Percentiles rank a stretch among this genome's conserved stretches.
These are phyloP conservation scores for Ecdyonurus torrentis DNA, from an alignment of 2,888 invertebrate genomes.

Conservation along the genomic window DNA sequence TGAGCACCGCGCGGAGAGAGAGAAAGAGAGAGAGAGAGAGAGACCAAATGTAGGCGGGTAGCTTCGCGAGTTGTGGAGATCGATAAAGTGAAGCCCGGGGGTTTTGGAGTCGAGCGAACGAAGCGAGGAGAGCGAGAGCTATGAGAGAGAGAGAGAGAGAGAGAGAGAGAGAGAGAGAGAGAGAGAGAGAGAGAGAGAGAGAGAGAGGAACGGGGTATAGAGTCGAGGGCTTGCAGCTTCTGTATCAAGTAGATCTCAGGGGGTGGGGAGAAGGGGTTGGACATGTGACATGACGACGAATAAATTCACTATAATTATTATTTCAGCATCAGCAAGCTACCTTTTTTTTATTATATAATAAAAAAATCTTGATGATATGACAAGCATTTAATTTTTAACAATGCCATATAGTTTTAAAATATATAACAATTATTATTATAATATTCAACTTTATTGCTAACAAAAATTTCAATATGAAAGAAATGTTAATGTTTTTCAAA, in stretches of 20 bases:
- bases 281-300: neutral
- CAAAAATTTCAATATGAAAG: no score
- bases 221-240: slow-evolving; percentile 1
- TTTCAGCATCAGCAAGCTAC: neutral
- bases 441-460: no score
- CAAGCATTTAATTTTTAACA: neutral
- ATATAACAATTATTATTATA: no score
- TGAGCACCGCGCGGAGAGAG: neutral
- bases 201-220: no score
- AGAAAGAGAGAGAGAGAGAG: neutral
- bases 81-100: slow-evolving; percentile 2
- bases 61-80: neutral
- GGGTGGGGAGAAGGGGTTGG: neutral
- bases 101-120: neutral
- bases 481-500: no score
- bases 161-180: no score
- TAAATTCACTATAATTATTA: neutral
- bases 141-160: neutral
- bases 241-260: neutral
- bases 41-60: neutral
- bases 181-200: no score
- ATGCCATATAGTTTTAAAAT: no score
- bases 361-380: neutral
- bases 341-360: neutral
- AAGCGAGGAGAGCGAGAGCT: neutral